A percentile compares a stretch with the other conserved stretches of the same genome.
Evolutionary conservation across 1,140 invertebrate species (phyloP).

Genomic region (Ephestia elutella): DNA sequence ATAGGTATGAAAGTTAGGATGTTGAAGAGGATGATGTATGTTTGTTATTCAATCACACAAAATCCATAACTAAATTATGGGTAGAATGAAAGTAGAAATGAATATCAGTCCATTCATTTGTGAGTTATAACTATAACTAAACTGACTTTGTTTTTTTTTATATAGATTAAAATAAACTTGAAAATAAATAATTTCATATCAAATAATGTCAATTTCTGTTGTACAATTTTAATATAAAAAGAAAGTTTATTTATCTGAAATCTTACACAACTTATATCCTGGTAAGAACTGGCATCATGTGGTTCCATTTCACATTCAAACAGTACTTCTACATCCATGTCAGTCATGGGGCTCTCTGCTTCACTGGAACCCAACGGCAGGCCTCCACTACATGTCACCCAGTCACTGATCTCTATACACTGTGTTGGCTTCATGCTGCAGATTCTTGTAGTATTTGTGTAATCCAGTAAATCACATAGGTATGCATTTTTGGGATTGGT

Average conservation of each 20-base stretch:
- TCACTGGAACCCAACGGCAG: conserved; percentile 52
- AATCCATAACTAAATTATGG: too few species aligned
- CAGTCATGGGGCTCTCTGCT: conserved; percentile 33
- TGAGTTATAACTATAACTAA: too few species aligned
- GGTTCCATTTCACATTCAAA: conserved; percentile 69
- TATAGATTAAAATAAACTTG: too few species aligned
- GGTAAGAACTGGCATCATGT: conserved; percentile 42
- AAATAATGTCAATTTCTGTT: too few species aligned
- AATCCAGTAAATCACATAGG: conserved; percentile 62
- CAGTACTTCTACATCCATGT: conserved; percentile 58
- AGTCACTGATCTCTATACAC: conserved; percentile 58
- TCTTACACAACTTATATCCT: conserved; percentile 52
- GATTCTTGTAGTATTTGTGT: conserved; percentile 59
- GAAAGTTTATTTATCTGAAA: neutral
- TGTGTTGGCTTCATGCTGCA: conserved; percentile 66
- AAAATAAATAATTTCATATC: too few species aligned
- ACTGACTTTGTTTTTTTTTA: too few species aligned
- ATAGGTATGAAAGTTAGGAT: too few species aligned
- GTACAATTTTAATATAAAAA: too few species aligned
- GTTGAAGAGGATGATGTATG: too few species aligned
- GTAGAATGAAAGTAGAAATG: too few species aligned
- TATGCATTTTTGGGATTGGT: conserved; percentile 67
- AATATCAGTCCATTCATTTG: too few species aligned
- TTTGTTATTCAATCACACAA: too few species aligned
- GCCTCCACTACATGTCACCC: conserved; percentile 58